Evolutionary conservation across 2,888 invertebrate species (phyloP).

Genomic region (Caenorhabditis uteleia): DNA sequence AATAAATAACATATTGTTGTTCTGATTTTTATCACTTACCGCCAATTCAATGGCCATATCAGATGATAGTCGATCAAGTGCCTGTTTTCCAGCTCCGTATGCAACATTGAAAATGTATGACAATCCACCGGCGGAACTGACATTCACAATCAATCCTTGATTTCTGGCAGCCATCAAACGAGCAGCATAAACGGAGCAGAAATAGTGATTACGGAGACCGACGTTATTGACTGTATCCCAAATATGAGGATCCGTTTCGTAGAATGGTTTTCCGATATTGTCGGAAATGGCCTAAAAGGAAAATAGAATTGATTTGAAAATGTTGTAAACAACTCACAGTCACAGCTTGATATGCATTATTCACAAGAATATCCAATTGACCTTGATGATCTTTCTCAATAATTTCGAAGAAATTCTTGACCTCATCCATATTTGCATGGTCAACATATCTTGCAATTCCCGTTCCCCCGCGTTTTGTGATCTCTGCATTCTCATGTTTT

Average conservation of each 20-base stretch:
- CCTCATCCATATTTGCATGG: slow-evolving; percentile 47
- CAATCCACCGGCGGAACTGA: slow-evolving; percentile 71
- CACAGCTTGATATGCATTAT: slow-evolving; percentile 49
- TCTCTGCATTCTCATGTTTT: no score
- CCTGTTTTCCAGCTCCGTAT: slow-evolving; percentile 72
- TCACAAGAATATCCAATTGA: slow-evolving; percentile 43
- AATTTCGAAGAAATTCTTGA: slow-evolving; percentile 41
- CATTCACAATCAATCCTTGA: slow-evolving; percentile 71
- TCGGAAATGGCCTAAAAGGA: slow-evolving; percentile 32
- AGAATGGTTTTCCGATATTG: slow-evolving; percentile 67
- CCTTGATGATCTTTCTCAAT: slow-evolving; percentile 32
- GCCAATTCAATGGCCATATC: slow-evolving; percentile 71
- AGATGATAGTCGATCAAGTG: slow-evolving; percentile 72
- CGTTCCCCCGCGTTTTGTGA: slow-evolving; percentile 44
- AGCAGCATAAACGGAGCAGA: slow-evolving; percentile 71
- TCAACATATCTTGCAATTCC: slow-evolving; percentile 46
- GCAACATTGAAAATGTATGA: slow-evolving; percentile 71
- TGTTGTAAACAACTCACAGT: slow-evolving; percentile 2
- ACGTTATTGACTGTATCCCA: slow-evolving; percentile 69
- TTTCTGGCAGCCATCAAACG: slow-evolving; percentile 46
- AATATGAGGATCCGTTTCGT: slow-evolving; percentile 67
- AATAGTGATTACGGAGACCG: slow-evolving; percentile 70
- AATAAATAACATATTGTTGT: background rate
- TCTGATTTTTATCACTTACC: background rate
- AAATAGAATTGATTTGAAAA: background rate